A percentile compares a stretch with the other conserved stretches of the same genome.
These are phyloP conservation scores for Todiramphus saurophagus DNA, from an alignment of 2,113 vertebrate genomes.

Conservation along the genomic window DNA sequence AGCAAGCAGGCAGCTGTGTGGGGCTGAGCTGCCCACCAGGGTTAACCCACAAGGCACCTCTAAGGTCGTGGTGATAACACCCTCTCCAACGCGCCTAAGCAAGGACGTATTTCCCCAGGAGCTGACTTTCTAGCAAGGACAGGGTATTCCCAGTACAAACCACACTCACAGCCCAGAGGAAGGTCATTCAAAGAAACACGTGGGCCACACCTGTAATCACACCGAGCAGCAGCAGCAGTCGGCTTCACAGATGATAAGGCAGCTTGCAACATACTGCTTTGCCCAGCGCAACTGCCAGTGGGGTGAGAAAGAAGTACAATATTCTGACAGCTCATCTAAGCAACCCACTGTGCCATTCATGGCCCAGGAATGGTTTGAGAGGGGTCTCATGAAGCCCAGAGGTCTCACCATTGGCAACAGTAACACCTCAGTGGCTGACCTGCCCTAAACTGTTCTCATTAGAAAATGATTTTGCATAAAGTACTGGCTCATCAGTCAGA, in stretches of 20 bases:
- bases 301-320: neutral
- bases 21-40: neutral
- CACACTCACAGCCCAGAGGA: neutral
- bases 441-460: neutral
- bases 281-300: fast-evolving
- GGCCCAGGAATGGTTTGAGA: neutral
- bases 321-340: neutral
- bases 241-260: neutral
- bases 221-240: neutral
- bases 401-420: neutral
- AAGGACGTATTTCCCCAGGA: neutral
- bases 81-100: neutral
- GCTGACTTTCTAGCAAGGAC: neutral
- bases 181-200: slow-evolving; percentile 5
- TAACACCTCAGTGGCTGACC: neutral
- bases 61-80: neutral
- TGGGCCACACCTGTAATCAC: neutral
- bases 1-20: fast-evolving
- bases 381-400: neutral
- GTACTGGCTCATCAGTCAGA: neutral
- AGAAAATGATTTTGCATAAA: slow-evolving; percentile 17
- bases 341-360: neutral
- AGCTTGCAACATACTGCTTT: neutral
- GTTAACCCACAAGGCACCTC: neutral
- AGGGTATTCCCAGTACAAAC: neutral